Evolutionary conservation across 2,797 vertebrate genomes (phyloP).

Genomic region (Hoplostethus mediterraneus): DNA sequence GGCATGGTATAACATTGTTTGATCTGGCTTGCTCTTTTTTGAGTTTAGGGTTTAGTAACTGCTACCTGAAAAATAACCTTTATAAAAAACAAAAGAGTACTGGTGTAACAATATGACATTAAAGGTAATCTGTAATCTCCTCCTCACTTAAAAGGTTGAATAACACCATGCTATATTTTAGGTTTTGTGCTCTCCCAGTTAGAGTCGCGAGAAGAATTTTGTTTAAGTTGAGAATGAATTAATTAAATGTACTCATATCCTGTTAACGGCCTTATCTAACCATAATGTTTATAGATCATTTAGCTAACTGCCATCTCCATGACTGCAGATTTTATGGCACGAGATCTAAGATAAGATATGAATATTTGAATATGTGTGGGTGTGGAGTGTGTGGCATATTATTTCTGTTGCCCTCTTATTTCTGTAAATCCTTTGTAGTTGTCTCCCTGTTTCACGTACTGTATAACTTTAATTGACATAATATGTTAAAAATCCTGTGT

Average conservation of each 20-base stretch:
- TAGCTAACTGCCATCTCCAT: conserved; percentile 27
- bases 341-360: conserved; percentile 23
- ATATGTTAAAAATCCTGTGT: not conserved
- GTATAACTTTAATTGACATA: not conserved
- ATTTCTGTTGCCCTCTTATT: conserved; percentile 5
- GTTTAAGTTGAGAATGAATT: conserved; percentile 4
- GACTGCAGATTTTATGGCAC: conserved; percentile 37
- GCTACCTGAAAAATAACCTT: too few relatives aligned
- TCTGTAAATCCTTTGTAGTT: conserved; percentile 2
- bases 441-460: not conserved
- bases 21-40: not conserved
- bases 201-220: not conserved
- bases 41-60: too few relatives aligned
- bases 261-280: not conserved
- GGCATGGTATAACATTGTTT: not conserved
- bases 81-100: too few relatives aligned
- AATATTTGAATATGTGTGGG: conserved; percentile 51
- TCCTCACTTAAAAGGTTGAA: not conserved
- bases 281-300: conserved; percentile 16
- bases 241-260: too few relatives aligned
- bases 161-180: not conserved
- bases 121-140: too few relatives aligned
- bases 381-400: conserved; percentile 43
- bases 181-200: not conserved
- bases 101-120: too few relatives aligned